Evolutionary conservation across 2,113 vertebrate species (phyloP), one percentile per base, ranked within the genome.

Genomic region (Petroica traversi): DNA sequence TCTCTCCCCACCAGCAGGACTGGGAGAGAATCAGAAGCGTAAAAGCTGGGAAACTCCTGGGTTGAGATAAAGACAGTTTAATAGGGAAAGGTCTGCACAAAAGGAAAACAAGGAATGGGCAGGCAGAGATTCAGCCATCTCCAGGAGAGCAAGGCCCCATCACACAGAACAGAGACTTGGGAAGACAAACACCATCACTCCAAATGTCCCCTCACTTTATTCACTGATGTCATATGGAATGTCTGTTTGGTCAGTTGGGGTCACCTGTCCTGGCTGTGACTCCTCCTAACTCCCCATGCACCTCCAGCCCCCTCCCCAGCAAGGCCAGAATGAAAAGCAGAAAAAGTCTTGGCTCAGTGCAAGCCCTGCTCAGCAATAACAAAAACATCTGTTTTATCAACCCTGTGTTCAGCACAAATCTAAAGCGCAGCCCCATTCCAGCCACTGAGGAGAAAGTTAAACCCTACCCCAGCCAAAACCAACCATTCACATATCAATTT

Each of bases 401-500:
- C 43, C 23, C 22, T 16, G 31, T 43, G 36, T 13, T 36, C 75
- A 57, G 51, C 33, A 80, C 51, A 33, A 43, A 66, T 11, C 22
- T 41, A 34, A 31, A 48, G 12, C 57, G 48, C 40, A 71, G 41
- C 57, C 29, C 29, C 29, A 40, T 9, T 48, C 4, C 31, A 34
- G 31, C 31, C 43, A 14, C 48, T 0, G 10, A 19, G n/a, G 43
- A 63, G 8, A 84, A 52, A 43, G 22, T 36, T 31, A 67, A 11
- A 17, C 17, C 23, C 72, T 12, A 25, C 24, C 31, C 11, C 52
- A 54, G 48, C 13, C 74, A n/a, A 71, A 73, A 10, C 3, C 59
- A 61, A n/a, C 46, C 17, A 34, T 12, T 25, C 38, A 49, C 4
- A 0, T 19, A 34, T 0, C 43, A 25, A 0, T 62, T 93, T 76